Evolutionary conservation across 2,797 vertebrate species (phyloP).

Genomic region (Falco novaeseelandiae): DNA sequence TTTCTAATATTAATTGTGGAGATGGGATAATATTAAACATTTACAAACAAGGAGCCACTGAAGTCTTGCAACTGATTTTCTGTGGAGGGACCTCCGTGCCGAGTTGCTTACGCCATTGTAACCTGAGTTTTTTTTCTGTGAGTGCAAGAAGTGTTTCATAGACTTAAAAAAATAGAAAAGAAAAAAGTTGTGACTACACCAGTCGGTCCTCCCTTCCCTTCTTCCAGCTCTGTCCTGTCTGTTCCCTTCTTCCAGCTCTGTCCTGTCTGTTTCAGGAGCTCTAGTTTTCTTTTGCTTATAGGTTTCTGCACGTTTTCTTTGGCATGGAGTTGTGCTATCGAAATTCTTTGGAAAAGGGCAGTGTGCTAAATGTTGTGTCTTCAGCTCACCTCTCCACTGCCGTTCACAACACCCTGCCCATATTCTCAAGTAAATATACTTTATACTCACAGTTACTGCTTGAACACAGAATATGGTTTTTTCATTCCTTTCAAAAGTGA

Average conservation of each 20-base stretch:
- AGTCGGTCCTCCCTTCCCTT: not conserved
- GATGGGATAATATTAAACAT: slow-evolving; percentile 53
- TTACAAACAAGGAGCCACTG: slow-evolving; percentile 54
- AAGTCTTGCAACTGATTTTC: slow-evolving; percentile 52
- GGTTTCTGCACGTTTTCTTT: slow-evolving; percentile 9
- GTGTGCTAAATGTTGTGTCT: not conserved
- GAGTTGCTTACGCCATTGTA: slow-evolving; percentile 1
- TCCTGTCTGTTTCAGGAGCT: not conserved
- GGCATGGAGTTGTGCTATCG: not conserved
- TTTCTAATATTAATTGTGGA: slow-evolving; percentile 35
- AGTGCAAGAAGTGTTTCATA: not conserved
- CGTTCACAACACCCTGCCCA: not conserved
- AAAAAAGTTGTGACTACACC: not conserved
- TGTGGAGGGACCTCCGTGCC: not conserved
- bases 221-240: not conserved
- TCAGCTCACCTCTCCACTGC: not conserved
- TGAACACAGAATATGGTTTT: not conserved
- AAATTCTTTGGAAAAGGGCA: slow-evolving; percentile 21
- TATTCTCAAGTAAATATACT: not conserved
- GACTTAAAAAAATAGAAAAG: not conserved
- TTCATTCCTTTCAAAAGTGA: not conserved
- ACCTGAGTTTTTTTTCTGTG: not conserved
- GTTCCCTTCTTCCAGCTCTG: not conserved
- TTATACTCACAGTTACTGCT: not conserved
- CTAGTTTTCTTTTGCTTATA: not conserved